Conservation (phyloP, 2,888 invertebrate genomes). For the Leptinotarsa tumamoca region DNA sequence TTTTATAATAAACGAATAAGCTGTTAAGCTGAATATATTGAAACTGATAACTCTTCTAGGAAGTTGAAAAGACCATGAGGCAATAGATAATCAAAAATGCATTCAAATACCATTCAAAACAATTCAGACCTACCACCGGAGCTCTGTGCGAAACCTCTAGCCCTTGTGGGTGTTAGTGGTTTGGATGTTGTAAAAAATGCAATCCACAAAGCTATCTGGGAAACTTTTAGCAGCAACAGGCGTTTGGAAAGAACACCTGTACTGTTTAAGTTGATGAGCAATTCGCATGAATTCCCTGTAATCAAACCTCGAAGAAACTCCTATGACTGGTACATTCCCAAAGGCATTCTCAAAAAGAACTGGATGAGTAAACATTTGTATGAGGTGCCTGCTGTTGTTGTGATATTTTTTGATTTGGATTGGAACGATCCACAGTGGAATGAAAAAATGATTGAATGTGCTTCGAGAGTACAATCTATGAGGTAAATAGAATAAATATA, state of each 20-base stretch:
- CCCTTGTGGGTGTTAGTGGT: conserved; percentile 89
- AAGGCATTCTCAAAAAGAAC: conserved; percentile 92
- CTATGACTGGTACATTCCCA: conserved; percentile 95
- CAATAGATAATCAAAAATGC: conserved; percentile 39
- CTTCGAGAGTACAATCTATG: conserved; percentile 86
- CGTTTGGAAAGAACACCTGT: conserved; percentile 85
- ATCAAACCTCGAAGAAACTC: conserved; percentile 88
- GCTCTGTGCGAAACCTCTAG: conserved; percentile 85
- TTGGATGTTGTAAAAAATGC: conserved; percentile 87
- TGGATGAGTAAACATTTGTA: conserved; percentile 96
- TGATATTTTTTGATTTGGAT: conserved; percentile 96
- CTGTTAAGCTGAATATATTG: neutral
- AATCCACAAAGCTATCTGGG: conserved; percentile 93
- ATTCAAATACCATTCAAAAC: conserved; percentile 48
- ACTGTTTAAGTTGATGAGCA: conserved; percentile 83
- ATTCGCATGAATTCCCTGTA: conserved; percentile 88
- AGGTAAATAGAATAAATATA: conserved; percentile 63
- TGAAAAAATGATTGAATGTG: conserved; percentile 94
- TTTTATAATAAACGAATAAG: too few relatives aligned
- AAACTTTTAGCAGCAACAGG: conserved; percentile 87
- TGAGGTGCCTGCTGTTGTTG: conserved; percentile 91
- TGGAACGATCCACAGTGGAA: conserved; percentile 97
- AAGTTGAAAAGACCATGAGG: neutral
- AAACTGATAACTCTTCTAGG: neutral
- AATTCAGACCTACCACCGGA: conserved; percentile 79